Conservation (phyloP, 1,140 invertebrate genomes). For the Rhopalosiphum padi region DNA sequence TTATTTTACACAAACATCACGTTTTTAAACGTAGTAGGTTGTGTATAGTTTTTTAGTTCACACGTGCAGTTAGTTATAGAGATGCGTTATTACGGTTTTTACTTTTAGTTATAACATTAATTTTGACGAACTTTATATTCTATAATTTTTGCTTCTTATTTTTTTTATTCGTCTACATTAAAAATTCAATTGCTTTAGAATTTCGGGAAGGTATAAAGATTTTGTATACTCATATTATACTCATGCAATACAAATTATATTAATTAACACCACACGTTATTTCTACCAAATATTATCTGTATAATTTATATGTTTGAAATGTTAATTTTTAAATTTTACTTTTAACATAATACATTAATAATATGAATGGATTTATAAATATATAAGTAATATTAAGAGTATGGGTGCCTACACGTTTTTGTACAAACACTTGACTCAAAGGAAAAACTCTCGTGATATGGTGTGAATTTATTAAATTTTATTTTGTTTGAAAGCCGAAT, state of each 20-base stretch:
- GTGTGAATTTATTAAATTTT: no score
- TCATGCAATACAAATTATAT: background rate
- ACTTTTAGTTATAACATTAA: background rate
- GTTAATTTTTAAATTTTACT: no score
- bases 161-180: background rate
- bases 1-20: constrained; percentile 6
- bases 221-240: background rate
- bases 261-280: background rate
- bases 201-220: background rate
- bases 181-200: background rate
- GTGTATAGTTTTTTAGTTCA: background rate
- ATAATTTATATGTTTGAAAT: background rate
- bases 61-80: background rate
- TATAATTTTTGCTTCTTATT: background rate
- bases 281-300: background rate
- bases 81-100: background rate
- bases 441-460: no score
- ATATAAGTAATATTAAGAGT: no score
- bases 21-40: background rate
- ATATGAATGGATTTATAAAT: no score
- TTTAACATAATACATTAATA: no score
- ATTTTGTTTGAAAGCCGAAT: background rate
- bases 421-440: no score
- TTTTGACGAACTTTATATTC: no score
- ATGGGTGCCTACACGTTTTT: no score